Evolutionary conservation across 2,113 vertebrate genomes (phyloP).

Genomic region (Otolemur garnettii): DNA sequence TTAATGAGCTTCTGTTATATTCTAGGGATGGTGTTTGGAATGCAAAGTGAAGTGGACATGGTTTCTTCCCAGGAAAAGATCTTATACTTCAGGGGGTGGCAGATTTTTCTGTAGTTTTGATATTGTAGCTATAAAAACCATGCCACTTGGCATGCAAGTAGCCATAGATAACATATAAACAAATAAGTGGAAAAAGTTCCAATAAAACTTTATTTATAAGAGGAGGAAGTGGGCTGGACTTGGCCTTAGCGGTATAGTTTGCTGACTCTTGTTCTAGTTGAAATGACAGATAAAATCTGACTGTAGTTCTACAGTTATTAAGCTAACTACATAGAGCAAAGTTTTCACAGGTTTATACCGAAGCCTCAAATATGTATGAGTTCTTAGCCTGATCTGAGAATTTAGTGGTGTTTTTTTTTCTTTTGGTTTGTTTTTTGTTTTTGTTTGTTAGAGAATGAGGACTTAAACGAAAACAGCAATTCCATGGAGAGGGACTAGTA

Average conservation of each 20-base stretch:
- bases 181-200: background rate
- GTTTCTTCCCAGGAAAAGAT: constrained; percentile 33
- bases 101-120: background rate
- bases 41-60: background rate
- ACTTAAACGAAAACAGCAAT: background rate
- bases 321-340: background rate
- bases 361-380: background rate
- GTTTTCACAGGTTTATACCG: background rate
- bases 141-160: background rate
- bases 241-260: background rate
- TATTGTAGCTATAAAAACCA: background rate
- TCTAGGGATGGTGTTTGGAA: background rate
- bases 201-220: background rate
- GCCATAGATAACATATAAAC: background rate
- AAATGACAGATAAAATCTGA: background rate
- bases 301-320: background rate
- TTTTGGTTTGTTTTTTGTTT: background rate
- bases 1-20: constrained; percentile 4
- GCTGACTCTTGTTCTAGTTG: background rate
- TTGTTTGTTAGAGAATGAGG: background rate
- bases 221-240: background rate
- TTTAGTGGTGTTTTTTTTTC: background rate
- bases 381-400: background rate
- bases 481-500: background rate
- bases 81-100: background rate